Base-by-base conservation (phyloP, 2,113 vertebrate species). In the Columbina picui region DNA sequence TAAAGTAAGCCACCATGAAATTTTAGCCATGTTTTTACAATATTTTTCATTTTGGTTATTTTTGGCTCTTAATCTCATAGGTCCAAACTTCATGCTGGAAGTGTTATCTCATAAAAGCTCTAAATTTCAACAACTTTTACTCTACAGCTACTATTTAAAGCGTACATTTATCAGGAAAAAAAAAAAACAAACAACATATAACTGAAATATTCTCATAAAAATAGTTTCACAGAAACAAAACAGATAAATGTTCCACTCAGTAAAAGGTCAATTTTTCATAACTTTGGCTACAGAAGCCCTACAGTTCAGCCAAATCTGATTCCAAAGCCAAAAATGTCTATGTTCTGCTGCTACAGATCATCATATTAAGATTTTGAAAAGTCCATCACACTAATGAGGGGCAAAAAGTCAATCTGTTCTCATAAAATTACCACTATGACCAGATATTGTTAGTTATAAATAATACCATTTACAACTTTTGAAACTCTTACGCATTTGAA, bases 231-330 rank as follows among this genome's bases (percentile, higher is more conserved):
- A 71, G 87, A 90, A 94, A 82, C 84, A 91, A 96, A 93, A 88
- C 86, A 95, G 91, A 96, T 93, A 94, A 95, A 90, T 59, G 77
- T 96, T 96, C 93, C 90, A 59, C 92, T 93, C 84, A 96, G 86
- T 83, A 90, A 94, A 96, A 96, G 93, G 95, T 94, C 90, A 90
- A 36, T 89, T 92, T 95, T 96, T 93, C 95, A 95, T 95, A 97
- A 95, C 86, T 95, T 97, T 97, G 97, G 95, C 95, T 89, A 92
- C 86, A 95, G 78, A 95, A 94, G 83, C 91, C 50, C 74, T 83
- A 87, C 11, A 1, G 52, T 93, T 93, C 81, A 93, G 91, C 93
- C 93, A 95, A 90, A 92, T 93, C 82, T 93, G 61, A 94, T 95
- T 94, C 81, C 76, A 83, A 92, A 91, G 94, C 91, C 93, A 90